A percentile compares a stretch with the other conserved stretches of the same genome.
Evolutionary conservation across 1,140 invertebrate species (phyloP).

Genomic region (Tetranychus cinnabarinus): DNA sequence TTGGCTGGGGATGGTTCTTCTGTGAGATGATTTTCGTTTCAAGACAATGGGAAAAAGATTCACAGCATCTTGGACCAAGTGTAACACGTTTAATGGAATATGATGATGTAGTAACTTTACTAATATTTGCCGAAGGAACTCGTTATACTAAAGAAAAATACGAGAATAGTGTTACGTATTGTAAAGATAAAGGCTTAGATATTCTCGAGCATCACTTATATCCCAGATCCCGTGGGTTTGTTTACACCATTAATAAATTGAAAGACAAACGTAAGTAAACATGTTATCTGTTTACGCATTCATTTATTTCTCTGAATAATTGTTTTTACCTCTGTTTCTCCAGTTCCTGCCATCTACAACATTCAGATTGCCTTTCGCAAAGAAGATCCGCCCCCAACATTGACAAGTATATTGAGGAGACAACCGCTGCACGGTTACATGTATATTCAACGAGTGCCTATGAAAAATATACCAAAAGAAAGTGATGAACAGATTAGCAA

Average conservation of each 20-base stretch:
- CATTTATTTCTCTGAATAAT: not conserved
- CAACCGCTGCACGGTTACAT: slow-evolving; percentile 46
- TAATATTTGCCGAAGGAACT: slow-evolving; percentile 85
- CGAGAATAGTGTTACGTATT: slow-evolving; percentile 61
- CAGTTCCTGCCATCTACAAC: slow-evolving; percentile 11
- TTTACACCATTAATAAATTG: slow-evolving; percentile 12
- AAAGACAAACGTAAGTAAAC: slow-evolving; percentile 3
- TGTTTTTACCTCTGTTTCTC: not conserved
- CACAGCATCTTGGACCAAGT: slow-evolving; percentile 46
- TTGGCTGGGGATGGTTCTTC: slow-evolving; percentile 87
- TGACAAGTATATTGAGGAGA: slow-evolving; percentile 56
- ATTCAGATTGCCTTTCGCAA: slow-evolving; percentile 14
- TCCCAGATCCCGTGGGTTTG: slow-evolving; percentile 75
- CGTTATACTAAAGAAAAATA: slow-evolving; percentile 69
- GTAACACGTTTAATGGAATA: slow-evolving; percentile 57
- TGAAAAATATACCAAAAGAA: slow-evolving; percentile 49
- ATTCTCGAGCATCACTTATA: slow-evolving; percentile 66
- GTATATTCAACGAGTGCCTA: slow-evolving; percentile 51
- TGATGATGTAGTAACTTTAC: slow-evolving; percentile 60
- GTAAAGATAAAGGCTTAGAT: slow-evolving; percentile 56
- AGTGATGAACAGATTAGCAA: slow-evolving; percentile 43
- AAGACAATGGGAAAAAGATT: slow-evolving; percentile 71
- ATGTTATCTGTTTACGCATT: not conserved
- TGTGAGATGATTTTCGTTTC: slow-evolving; percentile 77
- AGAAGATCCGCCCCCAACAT: slow-evolving; percentile 30